Evolutionary conservation across 1,140 invertebrate genomes (phyloP).

Genomic region (Phortica variegata): DNA sequence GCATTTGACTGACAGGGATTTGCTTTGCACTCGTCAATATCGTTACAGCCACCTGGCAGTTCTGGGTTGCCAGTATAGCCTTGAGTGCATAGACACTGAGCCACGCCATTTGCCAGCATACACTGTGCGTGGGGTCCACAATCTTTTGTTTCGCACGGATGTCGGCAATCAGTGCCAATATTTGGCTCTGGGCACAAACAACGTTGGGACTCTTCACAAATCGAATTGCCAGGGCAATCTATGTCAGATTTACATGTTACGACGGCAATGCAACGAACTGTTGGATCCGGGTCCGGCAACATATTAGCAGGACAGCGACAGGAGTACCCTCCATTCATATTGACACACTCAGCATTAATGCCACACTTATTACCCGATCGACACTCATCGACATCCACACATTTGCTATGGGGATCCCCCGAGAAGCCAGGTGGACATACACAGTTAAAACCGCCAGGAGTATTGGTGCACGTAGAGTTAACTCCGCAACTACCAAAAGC

Average conservation of each 20-base stretch:
- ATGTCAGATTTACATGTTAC: conserved; percentile 72
- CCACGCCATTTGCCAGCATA: conserved; percentile 78
- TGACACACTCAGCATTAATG: conserved; percentile 75
- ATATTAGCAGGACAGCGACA: conserved; percentile 81
- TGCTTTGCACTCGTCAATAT: conserved; percentile 80
- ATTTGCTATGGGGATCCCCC: conserved; percentile 76
- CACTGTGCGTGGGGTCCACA: conserved; percentile 89
- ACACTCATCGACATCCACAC: conserved; percentile 85
- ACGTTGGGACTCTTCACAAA: conserved; percentile 74
- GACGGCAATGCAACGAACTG: conserved; percentile 74
- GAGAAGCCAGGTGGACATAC: conserved; percentile 76
- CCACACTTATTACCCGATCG: conserved; percentile 68
- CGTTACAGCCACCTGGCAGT: conserved; percentile 74
- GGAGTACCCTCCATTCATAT: conserved; percentile 72
- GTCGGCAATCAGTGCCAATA: conserved; percentile 85
- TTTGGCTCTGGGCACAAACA: conserved; percentile 89
- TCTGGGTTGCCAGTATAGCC: conserved; percentile 73
- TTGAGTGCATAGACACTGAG: conserved; percentile 78
- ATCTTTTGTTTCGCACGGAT: conserved; percentile 83
- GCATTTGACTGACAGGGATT: conserved; percentile 79
- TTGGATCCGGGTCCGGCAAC: conserved; percentile 78
- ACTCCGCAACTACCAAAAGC: conserved; percentile 78
- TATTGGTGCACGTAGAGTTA: conserved; percentile 83
- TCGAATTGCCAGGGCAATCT: conserved; percentile 87
- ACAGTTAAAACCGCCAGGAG: conserved; percentile 74